Conservation (phyloP, 2,888 invertebrate genomes). For the Polyommatus iphigenia region DNA sequence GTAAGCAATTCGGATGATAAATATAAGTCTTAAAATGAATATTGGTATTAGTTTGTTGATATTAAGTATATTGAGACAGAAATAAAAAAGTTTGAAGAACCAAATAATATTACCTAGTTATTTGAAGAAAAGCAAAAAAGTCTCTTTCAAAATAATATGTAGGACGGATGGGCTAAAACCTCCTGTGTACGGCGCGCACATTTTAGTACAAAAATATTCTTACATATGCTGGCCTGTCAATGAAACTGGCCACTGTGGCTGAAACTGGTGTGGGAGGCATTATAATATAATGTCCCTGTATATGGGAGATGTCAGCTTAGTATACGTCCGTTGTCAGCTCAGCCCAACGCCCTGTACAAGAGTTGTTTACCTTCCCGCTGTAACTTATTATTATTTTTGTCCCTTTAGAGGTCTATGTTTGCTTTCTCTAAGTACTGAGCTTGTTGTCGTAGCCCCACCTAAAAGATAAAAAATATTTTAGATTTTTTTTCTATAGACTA, state of each 20-base stretch:
- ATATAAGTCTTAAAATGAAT: background rate
- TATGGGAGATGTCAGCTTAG: conserved; percentile 43
- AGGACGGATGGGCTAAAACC: no score
- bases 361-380: background rate
- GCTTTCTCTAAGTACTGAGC: no score
- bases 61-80: background rate
- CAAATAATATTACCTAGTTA: no score
- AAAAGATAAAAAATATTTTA: no score
- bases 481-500: no score
- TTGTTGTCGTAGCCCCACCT: no score
- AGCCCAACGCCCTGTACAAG: conserved; percentile 29
- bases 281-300: background rate
- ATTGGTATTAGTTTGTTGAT: background rate
- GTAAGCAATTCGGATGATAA: background rate
- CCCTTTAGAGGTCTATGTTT: background rate
- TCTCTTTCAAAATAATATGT: background rate
- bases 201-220: background rate
- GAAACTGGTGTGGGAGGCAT: no score
- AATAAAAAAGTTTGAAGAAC: no score
- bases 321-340: conserved; percentile 45
- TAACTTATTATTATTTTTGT: background rate
- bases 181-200: background rate
- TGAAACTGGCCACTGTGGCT: background rate
- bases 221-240: background rate
- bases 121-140: no score